Evolutionary conservation across 2,888 invertebrate genomes (phyloP).

Genomic region (Hirtodrosophila confusa): DNA sequence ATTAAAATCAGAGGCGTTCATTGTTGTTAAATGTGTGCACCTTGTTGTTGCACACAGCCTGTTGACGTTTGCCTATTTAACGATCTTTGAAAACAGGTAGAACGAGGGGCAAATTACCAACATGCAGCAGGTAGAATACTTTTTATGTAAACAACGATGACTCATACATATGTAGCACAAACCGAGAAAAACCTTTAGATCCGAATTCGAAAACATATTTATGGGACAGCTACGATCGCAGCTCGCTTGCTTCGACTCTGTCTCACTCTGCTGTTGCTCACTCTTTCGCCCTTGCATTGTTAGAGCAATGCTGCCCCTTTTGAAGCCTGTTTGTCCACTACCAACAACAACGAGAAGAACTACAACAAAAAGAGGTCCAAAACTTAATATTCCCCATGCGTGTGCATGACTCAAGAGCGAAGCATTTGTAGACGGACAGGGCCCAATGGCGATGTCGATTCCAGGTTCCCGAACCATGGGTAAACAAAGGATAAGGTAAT

Average conservation of each 20-base stretch:
- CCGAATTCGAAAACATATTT: conserved; percentile 37
- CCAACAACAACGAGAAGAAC: conserved; percentile 18
- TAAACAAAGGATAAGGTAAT: conserved; percentile 35
- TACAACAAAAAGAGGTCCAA: conserved; percentile 32
- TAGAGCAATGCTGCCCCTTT: conserved; percentile 15
- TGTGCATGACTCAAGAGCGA: conserved; percentile 63
- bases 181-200: too few species aligned
- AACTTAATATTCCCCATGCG: conserved; percentile 73
- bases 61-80: conserved; percentile 38
- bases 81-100: conserved; percentile 27
- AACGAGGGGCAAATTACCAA: conserved; percentile 25
- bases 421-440: conserved; percentile 58
- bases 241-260: conserved; percentile 13
- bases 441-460: conserved; percentile 27
- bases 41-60: conserved; percentile 37
- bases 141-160: conserved; percentile 73
- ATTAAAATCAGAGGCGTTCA: conserved; percentile 22
- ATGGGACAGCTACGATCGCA: conserved; percentile 58
- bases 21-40: conserved; percentile 8
- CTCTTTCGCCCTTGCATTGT: conserved; percentile 18
- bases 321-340: conserved; percentile 51
- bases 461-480: conserved; percentile 17
- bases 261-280: conserved; percentile 5
- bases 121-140: conserved; percentile 75
- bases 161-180: conserved; percentile 53